Evolutionary conservation across 2,888 invertebrate genomes (phyloP), one percentile per base, ranked within the genome.

Genomic region (Agonopterix subpropinquella): DNA sequence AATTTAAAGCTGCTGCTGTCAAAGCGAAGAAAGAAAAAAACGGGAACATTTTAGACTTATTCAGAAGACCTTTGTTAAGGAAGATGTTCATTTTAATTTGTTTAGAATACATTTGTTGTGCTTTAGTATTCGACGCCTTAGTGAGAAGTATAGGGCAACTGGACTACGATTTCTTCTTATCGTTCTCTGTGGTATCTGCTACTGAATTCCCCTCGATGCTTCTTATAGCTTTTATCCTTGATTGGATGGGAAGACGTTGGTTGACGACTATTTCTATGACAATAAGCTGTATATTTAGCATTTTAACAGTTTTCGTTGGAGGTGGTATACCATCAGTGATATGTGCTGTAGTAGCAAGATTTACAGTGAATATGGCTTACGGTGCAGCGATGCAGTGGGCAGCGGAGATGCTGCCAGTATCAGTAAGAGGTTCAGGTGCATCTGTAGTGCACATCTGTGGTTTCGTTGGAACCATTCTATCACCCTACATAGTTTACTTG

Each of bases 121-220:
- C 60, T 1, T 67, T 77, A 0, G 71, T 74, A 0, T 77, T 77
- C 7, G 80, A 80, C 54, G 72, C 67, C 9, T 54, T 80, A 37
- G 68, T 79, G 1, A 68, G 80, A 50, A 74, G 71, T 52, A 57
- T 79, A 18, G 72, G 73, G 2, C 69, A 67, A 18, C 50, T 80
- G 46, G 65, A 76, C 9, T 80, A 72, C 13, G 68, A 80, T 52
- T 78, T 72, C 49, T 80, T 80, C 48, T 7, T 75, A 11, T 77
- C 79, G 7, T 80, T 79, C 53, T 71, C 78, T 0, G 58, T 75
- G 11, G 58, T 80, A 7, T 77, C 77, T 9, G 66, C 68, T 41
- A 78, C 78, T 1, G 78, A 77, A 48, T 73, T 73, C 3, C 80
- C 80, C 2, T 77, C 80, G 0, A 59, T 77, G 59, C 44, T 76